Base-by-base conservation (phyloP, 2,113 vertebrate species). In the Lasiurus cinereus region DNA sequence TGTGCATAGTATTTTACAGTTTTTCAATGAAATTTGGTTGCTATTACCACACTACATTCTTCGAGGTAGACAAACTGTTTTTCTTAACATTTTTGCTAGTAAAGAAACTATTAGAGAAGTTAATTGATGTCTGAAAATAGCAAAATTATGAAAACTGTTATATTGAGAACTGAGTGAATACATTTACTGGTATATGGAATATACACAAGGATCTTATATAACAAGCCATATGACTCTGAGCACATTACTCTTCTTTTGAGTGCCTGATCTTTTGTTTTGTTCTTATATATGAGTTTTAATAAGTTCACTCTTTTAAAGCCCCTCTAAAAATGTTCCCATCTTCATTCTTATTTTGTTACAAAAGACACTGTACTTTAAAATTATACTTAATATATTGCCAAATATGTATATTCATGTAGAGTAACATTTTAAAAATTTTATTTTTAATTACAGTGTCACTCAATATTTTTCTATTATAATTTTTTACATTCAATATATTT, bases 131-230 rank as follows among this genome's bases (percentile, higher is more conserved):
- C 4, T 64, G n/a, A 74, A 3, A 88, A 46, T 83, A 8, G 16
- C 9, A 87, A 62, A 86, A 88, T 18, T 0, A 33, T 79, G 11
- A 82, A 83, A 89, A 27, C 54, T 69, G 5, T 8, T 76, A 2
- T 82, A 67, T 62, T 83, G 39, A 96, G 31, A 87, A 83, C 19
- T 92, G 22, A 86, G 31, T 78, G 10, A 88, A 50, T 66, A 31
- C n/a, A 48, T 92, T 87, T 90, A 50, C 48, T 14, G 13, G 12
- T 50, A 90, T 67, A 79, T 31, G 27, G 70, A 93, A 93, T 19
- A 24, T 16, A 56, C 21, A 82, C 6, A 36, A 88, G 5, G 2
- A 11, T 66, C 16, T 52, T 59, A 31, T 67, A 76, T 21, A 83
- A 72, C 13, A 48, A 78, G 29, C 4, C 66, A 21, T 46, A 36